Evolutionary conservation across 2,888 invertebrate genomes (phyloP), one percentile per base, ranked within the genome.

Genomic region (Drosophila kambysellisi): DNA sequence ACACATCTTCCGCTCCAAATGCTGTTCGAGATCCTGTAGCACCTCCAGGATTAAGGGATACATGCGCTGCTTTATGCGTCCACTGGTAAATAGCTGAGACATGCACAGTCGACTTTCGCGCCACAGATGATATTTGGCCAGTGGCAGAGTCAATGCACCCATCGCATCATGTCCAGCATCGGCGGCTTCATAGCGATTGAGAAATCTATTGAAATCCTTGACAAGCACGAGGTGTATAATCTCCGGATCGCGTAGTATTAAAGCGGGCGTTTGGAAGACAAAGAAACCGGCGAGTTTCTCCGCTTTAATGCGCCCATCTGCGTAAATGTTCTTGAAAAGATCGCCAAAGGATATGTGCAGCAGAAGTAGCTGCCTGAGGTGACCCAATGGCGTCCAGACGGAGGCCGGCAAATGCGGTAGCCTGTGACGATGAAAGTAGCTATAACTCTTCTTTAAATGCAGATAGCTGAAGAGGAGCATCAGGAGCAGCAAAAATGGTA

Each of bases 241-340:
- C 29, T 93, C 92, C 0, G 93, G 93, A 79, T 94, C 93, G 1
- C 93, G 91, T 2, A 93, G 58, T 17, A 94, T 63, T 3, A 94
- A 39, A 5, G 91, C 91, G 0, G 94, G 94, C 4, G 91, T 92
- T 73, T 94, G 93, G n/a, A 94, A 91, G 3, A 94, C 82, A 91
- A 82, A 84, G 88, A 94, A 73, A 71, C 94, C 89, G 67, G 81
- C 82, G 54, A 93, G 30, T 67, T 92, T 78, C 61, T 68, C 60
- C 62, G 90, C 30, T 68, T 70, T 7, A 30, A 79, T 33, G 8
- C 60, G 12, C 0, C 70, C 53, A 64, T 91, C 67, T 0, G 92
- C 79, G 70, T 94, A 93, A 0, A 94, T 56, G 1, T 91, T 81
- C 29, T 88, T 87, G 30, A 94, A 82, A 7, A 91, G 89, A 54